Conservation (phyloP, 2,113 vertebrate species). For the Anoplopoma fimbria region DNA sequence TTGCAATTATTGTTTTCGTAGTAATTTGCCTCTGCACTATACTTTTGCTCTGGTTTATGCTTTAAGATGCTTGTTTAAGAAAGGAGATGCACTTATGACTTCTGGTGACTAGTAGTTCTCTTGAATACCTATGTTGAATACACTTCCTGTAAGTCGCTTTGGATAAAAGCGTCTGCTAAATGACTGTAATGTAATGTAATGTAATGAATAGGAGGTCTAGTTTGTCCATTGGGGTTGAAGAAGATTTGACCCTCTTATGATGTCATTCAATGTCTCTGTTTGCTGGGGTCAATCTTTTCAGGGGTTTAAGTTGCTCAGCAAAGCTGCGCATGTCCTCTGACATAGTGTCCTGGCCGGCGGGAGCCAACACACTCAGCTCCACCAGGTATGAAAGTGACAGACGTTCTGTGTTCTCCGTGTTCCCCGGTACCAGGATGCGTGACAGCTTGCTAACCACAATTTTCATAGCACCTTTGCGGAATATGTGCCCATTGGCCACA, state of each 20-base stretch:
- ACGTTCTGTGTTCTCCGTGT: slow-evolving; percentile 93
- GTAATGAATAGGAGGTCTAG: too few species aligned
- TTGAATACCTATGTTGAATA: too few species aligned
- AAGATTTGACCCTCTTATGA: slow-evolving; percentile 23
- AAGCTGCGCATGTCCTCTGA: slow-evolving; percentile 98
- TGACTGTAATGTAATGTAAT: too few species aligned
- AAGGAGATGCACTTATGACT: too few species aligned
- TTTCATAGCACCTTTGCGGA: slow-evolving; percentile 96
- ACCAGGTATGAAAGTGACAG: slow-evolving; percentile 94
- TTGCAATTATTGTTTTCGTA: too few species aligned
- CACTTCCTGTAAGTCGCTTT: too few species aligned
- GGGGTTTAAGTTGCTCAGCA: slow-evolving; percentile 95
- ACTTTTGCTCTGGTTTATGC: too few species aligned
- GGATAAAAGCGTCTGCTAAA: too few species aligned
- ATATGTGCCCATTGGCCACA: slow-evolving; percentile 93
- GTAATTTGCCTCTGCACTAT: too few species aligned
- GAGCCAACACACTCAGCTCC: slow-evolving; percentile 87
- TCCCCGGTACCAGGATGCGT: slow-evolving; percentile 92
- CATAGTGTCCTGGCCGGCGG: slow-evolving; percentile 85
- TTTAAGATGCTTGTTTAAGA: too few species aligned
- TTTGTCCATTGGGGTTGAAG: too few species aligned
- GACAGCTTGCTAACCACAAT: slow-evolving; percentile 95
- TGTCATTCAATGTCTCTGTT: slow-evolving; percentile 87
- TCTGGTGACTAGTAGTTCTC: too few species aligned
- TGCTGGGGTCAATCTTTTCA: slow-evolving; percentile 96